These are phyloP conservation scores for Ardeotis arabs DNA, from an alignment of 2,113 vertebrate species.

Conservation along the genomic window DNA sequence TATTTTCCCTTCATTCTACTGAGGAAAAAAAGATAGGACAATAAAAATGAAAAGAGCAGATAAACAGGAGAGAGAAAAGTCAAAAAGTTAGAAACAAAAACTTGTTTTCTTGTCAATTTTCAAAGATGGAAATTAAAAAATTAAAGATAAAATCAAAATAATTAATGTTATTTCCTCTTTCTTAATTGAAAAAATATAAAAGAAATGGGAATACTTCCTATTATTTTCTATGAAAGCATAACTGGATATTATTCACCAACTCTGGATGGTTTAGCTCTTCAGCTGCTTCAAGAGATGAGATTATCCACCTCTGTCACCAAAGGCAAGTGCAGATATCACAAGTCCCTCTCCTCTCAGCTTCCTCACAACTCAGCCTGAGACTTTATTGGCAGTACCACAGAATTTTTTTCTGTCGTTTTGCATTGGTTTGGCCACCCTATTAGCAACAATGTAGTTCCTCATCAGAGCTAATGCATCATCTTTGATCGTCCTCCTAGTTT, in stretches of 20 bases:
- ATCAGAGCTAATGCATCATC: conserved; percentile 18
- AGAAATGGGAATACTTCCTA: neutral
- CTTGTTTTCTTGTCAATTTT: neutral
- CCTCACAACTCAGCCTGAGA: neutral
- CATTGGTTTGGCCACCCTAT: neutral
- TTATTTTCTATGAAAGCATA: neutral
- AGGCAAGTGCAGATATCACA: neutral
- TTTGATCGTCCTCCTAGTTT: conserved; percentile 48
- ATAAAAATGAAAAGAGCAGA: neutral
- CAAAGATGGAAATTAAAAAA: neutral
- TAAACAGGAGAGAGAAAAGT: neutral
- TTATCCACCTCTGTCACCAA: neutral
- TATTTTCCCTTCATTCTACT: neutral
- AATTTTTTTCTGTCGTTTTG: neutral
- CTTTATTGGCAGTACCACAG: neutral
- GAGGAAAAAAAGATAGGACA: neutral
- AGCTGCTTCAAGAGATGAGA: neutral
- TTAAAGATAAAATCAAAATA: neutral
- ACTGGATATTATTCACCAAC: neutral
- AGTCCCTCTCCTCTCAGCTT: neutral
- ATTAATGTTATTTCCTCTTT: neutral
- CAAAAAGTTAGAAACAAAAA: neutral
- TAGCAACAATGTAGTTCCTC: neutral
- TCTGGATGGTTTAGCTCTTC: neutral
- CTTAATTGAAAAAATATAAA: neutral